Base-by-base conservation (phyloP, 2,797 vertebrate species). In the Fratercula arctica region DNA sequence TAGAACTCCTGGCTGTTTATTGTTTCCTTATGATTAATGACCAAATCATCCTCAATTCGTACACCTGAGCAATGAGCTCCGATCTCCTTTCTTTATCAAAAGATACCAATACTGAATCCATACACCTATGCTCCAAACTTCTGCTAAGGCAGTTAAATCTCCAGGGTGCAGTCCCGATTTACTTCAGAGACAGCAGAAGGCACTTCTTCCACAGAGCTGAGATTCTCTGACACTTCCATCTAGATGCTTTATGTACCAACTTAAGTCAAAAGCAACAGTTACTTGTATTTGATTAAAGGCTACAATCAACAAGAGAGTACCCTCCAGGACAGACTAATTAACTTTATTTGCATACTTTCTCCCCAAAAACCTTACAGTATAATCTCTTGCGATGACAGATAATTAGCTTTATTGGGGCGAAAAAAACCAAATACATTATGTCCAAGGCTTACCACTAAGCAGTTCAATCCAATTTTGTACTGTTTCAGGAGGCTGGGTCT, bases 391-490 rank as follows among this genome's bases (percentile, higher is more conserved):
- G 84, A 95, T 80, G 37, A 9, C 45, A 89, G 29, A 43, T 73
- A 91, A 94, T 81, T 68, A 94, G 82, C 35, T 89, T 69, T 64
- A 85, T 12, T 73, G 60, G 54, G 56, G 56, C 25, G 3, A 2
- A 48, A 64, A 74, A 74, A 48, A 19, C 14, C 76, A 68, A 90
- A 89, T 81, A 60, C 0, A 0, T 63, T 68, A 84, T 37, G 51
- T 63, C 16, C 39, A 48, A 80, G 41, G 97, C 99, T 98, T 98
- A 99, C 99, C 99, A 89, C 99, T 99, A 94, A 99, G 99, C 68
- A 99, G 98, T 78, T 99, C 99, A 75, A 99, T 99, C 99, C 99
- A 99, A 97, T 99, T 99, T 97, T 99, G 99, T 91, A 99, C 99
- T 2, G 99, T 99, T 98, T 99, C 99, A 14, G 99, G 99, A 56